Evolutionary conservation across 2,888 invertebrate genomes (phyloP), one percentile per base, ranked within the genome.

Genomic region (Erebia palarica): DNA sequence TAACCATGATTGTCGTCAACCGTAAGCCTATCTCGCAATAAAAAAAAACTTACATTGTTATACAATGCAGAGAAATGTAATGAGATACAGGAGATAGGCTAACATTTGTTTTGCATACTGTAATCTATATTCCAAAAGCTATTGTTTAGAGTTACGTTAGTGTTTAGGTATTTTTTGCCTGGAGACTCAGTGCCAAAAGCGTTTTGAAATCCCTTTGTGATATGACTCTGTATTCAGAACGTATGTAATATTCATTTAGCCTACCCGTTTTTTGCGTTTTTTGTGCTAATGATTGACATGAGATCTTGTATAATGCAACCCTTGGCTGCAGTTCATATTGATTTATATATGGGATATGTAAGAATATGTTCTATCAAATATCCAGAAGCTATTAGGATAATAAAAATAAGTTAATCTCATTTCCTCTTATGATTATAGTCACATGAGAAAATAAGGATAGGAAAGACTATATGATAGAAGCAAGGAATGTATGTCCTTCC

Each of bases 151-250:
- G 55, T 66, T 66, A 55, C 66, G 47, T 58, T 66, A 57, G 44
- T 16, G 36, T 65, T 65, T 44, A 57, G 42, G 57, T 66, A 58
- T 66, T 66, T 66, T 11, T 66, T 61, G 47, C 47, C 18, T 3
- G 18, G 47, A 13, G 47, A 49, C 61, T 49, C 18, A 36, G 11
- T 65, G 36, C 65, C 57, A 55, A 55, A 55, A 55, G 65, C 55
- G 42, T 66, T 66, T 66, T 66, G 65, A 66, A 66, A 66, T 66
- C 57, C 65, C 57, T 66, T 66, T 66, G 65, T 66, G 18, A 44
- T 58, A 55, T 66, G 3, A 44, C 16, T 63, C 8, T 27, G 21
- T 51, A 21, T 47, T 63, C 47, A 1, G 47, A 14, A 47, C 49
- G 63, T 8, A 14, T 63, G 63, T 49, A 49, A 49, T 18, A 49